Percentiles rank a stretch among this genome's conserved stretches.
Evolutionary conservation across 1,140 invertebrate species (phyloP).

Genomic region (Philopotamus ludificatus): DNA sequence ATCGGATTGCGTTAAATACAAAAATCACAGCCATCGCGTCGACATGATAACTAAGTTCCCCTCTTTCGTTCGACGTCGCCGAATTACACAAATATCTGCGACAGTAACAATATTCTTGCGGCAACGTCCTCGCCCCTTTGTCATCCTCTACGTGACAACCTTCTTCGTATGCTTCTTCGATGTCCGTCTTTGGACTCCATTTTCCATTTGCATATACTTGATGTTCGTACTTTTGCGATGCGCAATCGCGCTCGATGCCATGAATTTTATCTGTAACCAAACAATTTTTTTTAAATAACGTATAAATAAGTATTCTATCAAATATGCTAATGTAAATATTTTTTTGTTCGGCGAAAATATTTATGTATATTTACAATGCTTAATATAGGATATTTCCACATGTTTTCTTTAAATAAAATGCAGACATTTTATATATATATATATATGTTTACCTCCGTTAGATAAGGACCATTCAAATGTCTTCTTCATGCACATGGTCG

Average conservation of each 20-base stretch:
- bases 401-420: too few relatives aligned
- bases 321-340: too few relatives aligned
- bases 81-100: conserved; percentile 65
- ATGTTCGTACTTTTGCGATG: conserved; percentile 65
- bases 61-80: conserved; percentile 49
- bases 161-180: conserved; percentile 65
- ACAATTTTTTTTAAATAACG: background rate
- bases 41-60: conserved; percentile 49
- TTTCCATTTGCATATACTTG: conserved; percentile 57
- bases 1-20: conserved; percentile 59
- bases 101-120: conserved; percentile 68
- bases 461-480: conserved; percentile 61
- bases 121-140: conserved; percentile 57
- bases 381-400: too few relatives aligned
- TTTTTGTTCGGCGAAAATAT: too few relatives aligned
- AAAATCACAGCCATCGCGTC: conserved; percentile 59
- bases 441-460: conserved; percentile 59
- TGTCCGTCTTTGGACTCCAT: conserved; percentile 62
- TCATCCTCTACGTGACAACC: conserved; percentile 65
- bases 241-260: conserved; percentile 62
- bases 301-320: background rate
- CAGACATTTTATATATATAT: too few relatives aligned
- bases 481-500: conserved; percentile 78
- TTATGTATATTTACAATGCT: too few relatives aligned
- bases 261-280: background rate